A percentile compares a stretch with the other conserved stretches of the same genome.
phyloP scores from a whole-genome alignment of 2,797 vertebrate species.

The Leptodactylus fallax region DNA sequence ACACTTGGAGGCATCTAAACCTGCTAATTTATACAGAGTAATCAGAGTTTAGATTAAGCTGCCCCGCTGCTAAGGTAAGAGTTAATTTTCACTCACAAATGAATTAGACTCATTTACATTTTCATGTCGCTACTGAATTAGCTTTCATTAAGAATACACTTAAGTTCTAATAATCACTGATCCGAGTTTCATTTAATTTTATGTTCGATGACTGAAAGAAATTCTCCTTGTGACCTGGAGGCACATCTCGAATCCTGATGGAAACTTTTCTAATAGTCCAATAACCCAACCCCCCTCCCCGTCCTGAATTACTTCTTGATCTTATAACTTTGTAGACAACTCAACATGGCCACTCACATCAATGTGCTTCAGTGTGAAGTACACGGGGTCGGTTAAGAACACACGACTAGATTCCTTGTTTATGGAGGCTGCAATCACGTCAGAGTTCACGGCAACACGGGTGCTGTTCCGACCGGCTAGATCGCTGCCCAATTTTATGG shows the following conservation, averaged over 20 bases:
- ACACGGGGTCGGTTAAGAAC: conserved; percentile 95
- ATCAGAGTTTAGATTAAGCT: conserved; percentile 65
- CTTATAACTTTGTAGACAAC: conserved; percentile 73
- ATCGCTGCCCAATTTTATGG: conserved; percentile 89
- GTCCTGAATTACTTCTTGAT: conserved; percentile 65
- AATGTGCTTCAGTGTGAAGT: conserved; percentile 95
- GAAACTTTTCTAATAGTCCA: conserved; percentile 67
- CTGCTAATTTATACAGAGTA: conserved; percentile 80
- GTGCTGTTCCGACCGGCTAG: conserved; percentile 87
- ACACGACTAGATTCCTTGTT: conserved; percentile 99
- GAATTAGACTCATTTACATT: conserved; percentile 95
- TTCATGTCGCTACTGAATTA: conserved; percentile 98
- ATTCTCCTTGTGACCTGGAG: conserved; percentile 85
- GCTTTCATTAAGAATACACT: conserved; percentile 99
- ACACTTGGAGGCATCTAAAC: conserved; percentile 74
- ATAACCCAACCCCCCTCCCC: neutral
- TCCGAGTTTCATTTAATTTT: conserved; percentile 94
- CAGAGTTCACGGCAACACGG: conserved; percentile 90
- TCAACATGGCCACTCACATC: conserved; percentile 87
- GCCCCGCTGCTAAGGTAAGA: conserved; percentile 85
- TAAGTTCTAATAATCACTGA: conserved; percentile 90
- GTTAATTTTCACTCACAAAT: conserved; percentile 92
- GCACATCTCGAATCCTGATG: conserved; percentile 88
- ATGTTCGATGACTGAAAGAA: conserved; percentile 94
- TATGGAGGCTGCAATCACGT: conserved; percentile 96